Conservation (phyloP, 2,888 invertebrate genomes). For the Aleiodes testaceus region DNA sequence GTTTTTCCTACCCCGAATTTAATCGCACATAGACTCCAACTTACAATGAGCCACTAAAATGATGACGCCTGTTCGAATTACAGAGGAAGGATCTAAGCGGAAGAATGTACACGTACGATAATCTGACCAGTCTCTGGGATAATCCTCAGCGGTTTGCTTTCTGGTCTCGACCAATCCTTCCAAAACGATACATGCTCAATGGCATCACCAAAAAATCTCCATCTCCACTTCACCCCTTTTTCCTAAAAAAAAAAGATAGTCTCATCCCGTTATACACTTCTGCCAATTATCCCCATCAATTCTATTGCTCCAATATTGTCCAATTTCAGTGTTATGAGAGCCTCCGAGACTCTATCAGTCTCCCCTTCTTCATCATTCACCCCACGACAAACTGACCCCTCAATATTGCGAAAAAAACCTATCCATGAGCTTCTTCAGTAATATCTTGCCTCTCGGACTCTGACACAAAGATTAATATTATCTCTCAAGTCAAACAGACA, state of each 20-base stretch:
- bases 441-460: slow-evolving; percentile 48
- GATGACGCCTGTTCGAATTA: slow-evolving; percentile 9
- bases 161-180: slow-evolving; percentile 47
- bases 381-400: slow-evolving; percentile 45
- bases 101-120: slow-evolving; percentile 36
- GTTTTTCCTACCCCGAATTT: slow-evolving; percentile 20
- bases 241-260: slow-evolving; percentile 3
- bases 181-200: slow-evolving; percentile 64
- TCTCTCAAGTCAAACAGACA: slow-evolving; percentile 39
- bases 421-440: neutral
- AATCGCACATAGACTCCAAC: slow-evolving; percentile 20
- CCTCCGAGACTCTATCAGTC: slow-evolving; percentile 13
- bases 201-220: slow-evolving; percentile 20
- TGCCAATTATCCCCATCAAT: slow-evolving; percentile 6
- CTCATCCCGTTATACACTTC: slow-evolving; percentile 4
- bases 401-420: slow-evolving; percentile 27
- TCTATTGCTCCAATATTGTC: slow-evolving; percentile 31
- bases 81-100: neutral
- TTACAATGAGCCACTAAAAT: slow-evolving; percentile 20
- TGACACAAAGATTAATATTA: slow-evolving; percentile 51
- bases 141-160: slow-evolving; percentile 37
- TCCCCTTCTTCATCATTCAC: slow-evolving; percentile 56
- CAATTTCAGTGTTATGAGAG: neutral
- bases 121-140: slow-evolving; percentile 32
- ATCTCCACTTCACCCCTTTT: slow-evolving; percentile 36